Evolutionary conservation across 1,140 invertebrate species (phyloP), one percentile per base, ranked within the genome.

Genomic region (Pseudomyrmex pallidus): DNA sequence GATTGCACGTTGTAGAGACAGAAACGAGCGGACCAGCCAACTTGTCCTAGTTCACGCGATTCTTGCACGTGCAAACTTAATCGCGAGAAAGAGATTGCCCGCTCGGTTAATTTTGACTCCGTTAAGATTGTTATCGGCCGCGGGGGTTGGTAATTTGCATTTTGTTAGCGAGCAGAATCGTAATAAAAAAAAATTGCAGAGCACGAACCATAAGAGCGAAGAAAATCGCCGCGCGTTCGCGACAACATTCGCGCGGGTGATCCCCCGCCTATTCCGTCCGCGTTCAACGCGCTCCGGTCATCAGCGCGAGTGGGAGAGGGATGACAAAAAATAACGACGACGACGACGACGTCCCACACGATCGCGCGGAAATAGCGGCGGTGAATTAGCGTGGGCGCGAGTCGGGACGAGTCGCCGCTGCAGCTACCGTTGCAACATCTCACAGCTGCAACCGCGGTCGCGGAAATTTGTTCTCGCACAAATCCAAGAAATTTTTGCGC

Each of bases 291-390:
- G 84, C 57, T 56, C 74, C 84, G 56, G 59, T 85, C 86, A 80
- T 89, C 88, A 87, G 90, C 89, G 84, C 84, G 90, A 80, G 85
- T 84, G 83, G 72, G 82, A 84, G 87, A 83, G 80, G 13, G 62
- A 25, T 25, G 25, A 74, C 17, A 64, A 13, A 61, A 76, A 82
- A 54, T 35, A 76, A n/a, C 13, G 59, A 72, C 62, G 50, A 82
- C 82, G 63, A n/a, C 13, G 59, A 72, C 62, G 50, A 82, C 82
- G 63, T 85, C 82, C 85, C 62, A 86, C 76, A 82, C 87, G 76
- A 74, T 77, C 54, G 82, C 59, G 73, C 70, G 68, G 61, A 88
- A 85, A 89, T 78, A 85, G 74, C 77, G 25, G 62, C 68, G 48
- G 56, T 64, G 22, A 68, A 85, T 88, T 76, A 77, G 56, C 85